These are phyloP conservation scores for Eptatretus atami DNA, from an alignment of 2,797 vertebrate species.

Conservation along the genomic window DNA sequence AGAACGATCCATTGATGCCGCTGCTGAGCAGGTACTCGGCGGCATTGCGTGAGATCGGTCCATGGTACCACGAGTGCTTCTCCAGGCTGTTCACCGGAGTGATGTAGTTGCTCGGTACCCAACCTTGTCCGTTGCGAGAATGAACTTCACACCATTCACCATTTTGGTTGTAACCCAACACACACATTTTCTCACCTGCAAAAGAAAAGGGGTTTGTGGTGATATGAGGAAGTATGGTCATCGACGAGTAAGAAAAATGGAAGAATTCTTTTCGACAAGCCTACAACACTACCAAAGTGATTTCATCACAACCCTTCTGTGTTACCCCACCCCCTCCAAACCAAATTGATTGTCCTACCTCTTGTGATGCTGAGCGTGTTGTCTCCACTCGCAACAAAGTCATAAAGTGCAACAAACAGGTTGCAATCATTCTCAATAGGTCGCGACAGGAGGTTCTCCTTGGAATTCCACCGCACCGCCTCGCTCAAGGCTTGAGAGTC, in stretches of 20 bases:
- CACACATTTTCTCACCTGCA: slow-evolving; percentile 71
- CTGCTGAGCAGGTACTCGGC: slow-evolving; percentile 87
- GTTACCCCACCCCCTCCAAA: neutral
- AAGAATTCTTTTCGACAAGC: neutral
- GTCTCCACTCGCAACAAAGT: slow-evolving; percentile 95
- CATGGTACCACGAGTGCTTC: slow-evolving; percentile 97
- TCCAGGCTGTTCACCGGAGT: slow-evolving; percentile 95
- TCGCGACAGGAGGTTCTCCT: slow-evolving; percentile 84
- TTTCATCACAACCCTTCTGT: slow-evolving; percentile 6
- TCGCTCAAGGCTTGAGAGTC: slow-evolving; percentile 53
- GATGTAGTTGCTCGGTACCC: slow-evolving; percentile 98
- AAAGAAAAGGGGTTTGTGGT: neutral
- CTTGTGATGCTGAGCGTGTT: slow-evolving; percentile 98
- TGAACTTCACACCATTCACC: slow-evolving; percentile 96
- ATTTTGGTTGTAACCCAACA: slow-evolving; percentile 94
- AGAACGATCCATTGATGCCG: slow-evolving; percentile 87
- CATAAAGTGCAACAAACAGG: slow-evolving; percentile 97
- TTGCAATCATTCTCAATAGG: slow-evolving; percentile 68
- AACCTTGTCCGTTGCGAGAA: slow-evolving; percentile 89
- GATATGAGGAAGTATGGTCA: neutral
- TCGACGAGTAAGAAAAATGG: slow-evolving; percentile 7
- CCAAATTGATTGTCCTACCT: slow-evolving; percentile 20
- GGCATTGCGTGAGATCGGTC: slow-evolving; percentile 75
- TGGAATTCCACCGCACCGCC: slow-evolving; percentile 95
- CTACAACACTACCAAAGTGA: neutral